phyloP scores from a whole-genome alignment of 1,140 invertebrate genomes.

The Brachionus sp. region DNA sequence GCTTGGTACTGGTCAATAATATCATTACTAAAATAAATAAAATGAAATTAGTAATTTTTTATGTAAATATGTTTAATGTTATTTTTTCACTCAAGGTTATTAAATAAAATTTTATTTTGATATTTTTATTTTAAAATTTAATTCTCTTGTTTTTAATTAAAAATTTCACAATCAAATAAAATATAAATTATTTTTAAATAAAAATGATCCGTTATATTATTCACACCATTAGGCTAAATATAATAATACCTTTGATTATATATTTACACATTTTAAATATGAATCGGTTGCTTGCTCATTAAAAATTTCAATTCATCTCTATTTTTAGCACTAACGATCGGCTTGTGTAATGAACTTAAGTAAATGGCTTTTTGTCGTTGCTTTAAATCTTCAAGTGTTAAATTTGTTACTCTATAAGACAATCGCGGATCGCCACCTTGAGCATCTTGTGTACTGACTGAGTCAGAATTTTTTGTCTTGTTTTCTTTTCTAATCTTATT shows the following conservation, averaged over 20 bases:
- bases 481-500: background rate
- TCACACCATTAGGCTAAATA: background rate
- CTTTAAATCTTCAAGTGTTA: slow-evolving; percentile 16
- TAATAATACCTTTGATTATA: background rate
- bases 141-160: too few relatives aligned
- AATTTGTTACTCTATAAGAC: slow-evolving; percentile 17
- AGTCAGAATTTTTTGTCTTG: background rate
- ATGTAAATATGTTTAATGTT: too few relatives aligned
- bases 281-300: background rate
- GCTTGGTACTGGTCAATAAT: too few relatives aligned
- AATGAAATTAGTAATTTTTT: too few relatives aligned
- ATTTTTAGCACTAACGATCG: background rate
- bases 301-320: background rate
- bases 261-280: background rate
- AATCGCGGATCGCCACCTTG: background rate
- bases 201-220: background rate
- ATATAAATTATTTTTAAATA: background rate
- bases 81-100: too few relatives aligned
- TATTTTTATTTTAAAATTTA: too few relatives aligned
- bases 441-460: background rate
- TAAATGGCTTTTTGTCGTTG: slow-evolving; percentile 14
- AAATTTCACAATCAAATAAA: background rate
- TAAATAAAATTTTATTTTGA: too few relatives aligned
- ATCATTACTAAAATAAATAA: too few relatives aligned
- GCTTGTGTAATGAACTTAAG: background rate